These are phyloP conservation scores for Zalophus californianus DNA, from an alignment of 2,797 vertebrate genomes.

Conservation along the genomic window DNA sequence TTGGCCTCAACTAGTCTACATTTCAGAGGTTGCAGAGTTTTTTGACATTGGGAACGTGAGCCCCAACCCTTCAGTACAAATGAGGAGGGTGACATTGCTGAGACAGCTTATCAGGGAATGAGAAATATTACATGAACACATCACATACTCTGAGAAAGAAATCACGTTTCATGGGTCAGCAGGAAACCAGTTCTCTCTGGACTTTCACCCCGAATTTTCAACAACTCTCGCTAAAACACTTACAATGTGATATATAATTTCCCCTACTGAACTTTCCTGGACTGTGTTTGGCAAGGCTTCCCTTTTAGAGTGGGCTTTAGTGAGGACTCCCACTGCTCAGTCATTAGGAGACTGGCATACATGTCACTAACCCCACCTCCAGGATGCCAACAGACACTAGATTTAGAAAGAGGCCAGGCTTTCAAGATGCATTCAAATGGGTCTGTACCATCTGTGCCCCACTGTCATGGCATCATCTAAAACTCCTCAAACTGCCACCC, in stretches of 20 bases:
- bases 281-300: neutral
- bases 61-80: conserved; percentile 51
- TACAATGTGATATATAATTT: neutral
- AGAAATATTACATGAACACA: conserved; percentile 67
- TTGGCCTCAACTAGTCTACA: conserved; percentile 28
- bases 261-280: neutral
- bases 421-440: neutral
- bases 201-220: conserved; percentile 36
- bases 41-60: conserved; percentile 71
- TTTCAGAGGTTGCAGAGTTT: conserved; percentile 57
- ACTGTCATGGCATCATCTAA: neutral
- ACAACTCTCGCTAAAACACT: neutral
- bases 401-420: neutral
- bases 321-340: neutral
- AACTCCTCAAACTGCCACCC: neutral
- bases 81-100: conserved; percentile 45
- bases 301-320: neutral
- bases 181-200: conserved; percentile 64
- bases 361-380: neutral
- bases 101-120: conserved; percentile 76
- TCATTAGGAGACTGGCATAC: neutral
- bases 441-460: neutral
- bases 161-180: conserved; percentile 74
- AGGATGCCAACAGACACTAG: neutral
- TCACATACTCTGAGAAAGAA: conserved; percentile 63